A percentile compares a stretch with the other conserved stretches of the same genome.
Conservation (phyloP, 53 echinoderm and acorn worm genomes). For the Temnopleurus reevesii region DNA sequence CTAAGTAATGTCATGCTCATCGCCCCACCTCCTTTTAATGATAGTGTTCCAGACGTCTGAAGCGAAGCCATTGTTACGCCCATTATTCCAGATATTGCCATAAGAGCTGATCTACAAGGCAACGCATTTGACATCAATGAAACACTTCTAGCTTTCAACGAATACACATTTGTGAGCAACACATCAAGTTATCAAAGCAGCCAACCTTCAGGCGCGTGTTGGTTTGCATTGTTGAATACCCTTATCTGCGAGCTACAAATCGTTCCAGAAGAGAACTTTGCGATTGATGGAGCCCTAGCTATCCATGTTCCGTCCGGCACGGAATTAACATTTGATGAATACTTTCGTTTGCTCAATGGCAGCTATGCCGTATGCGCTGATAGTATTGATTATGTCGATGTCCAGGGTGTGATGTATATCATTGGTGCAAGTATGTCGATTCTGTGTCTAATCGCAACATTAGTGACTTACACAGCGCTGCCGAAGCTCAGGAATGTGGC, state of each 20-base stretch:
- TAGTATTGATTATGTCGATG: not conserved
- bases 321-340: slow-evolving; percentile 12
- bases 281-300: not conserved
- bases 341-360: slow-evolving; percentile 51
- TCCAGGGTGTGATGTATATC: slow-evolving; percentile 33
- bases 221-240: slow-evolving; percentile 36
- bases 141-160: slow-evolving; percentile 27
- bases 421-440: slow-evolving; percentile 60
- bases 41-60: not conserved
- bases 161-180: not conserved
- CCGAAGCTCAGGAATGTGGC: slow-evolving; percentile 69
- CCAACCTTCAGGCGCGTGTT: slow-evolving; percentile 25
- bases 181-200: not conserved
- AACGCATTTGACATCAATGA: not conserved
- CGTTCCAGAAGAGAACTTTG: not conserved
- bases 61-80: not conserved
- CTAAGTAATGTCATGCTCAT: slow-evolving; percentile 17
- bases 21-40: not conserved
- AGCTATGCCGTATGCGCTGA: slow-evolving; percentile 33
- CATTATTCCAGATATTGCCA: not conserved
- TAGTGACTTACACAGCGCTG: slow-evolving; percentile 65
- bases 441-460: slow-evolving; percentile 58
- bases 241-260: slow-evolving; percentile 20
- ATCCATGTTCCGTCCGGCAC: slow-evolving; percentile 14
- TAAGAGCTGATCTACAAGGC: not conserved